A percentile compares a stretch with the other conserved stretches of the same genome.
phyloP scores from a whole-genome alignment of 2,113 vertebrate genomes.

The Cheilinus undulatus region DNA sequence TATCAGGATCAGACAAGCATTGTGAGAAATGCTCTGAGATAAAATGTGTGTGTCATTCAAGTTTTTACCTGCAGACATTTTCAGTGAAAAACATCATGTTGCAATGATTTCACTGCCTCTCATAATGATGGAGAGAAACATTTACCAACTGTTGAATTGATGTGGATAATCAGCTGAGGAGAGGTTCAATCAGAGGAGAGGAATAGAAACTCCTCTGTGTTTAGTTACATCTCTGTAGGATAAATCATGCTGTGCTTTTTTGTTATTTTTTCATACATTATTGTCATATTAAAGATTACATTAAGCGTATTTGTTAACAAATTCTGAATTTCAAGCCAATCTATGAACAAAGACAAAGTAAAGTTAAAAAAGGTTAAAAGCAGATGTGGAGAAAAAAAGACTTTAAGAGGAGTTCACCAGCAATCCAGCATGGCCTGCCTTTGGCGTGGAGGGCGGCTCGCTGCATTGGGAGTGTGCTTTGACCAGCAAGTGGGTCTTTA shows the following conservation, averaged over 20 bases:
- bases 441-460: too few species aligned
- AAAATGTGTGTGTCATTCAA: background rate
- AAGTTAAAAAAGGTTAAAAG: too few species aligned
- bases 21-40: background rate
- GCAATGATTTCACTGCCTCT: background rate
- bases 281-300: too few species aligned
- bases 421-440: too few species aligned
- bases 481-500: too few species aligned
- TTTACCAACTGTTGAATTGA: background rate
- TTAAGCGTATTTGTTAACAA: too few species aligned
- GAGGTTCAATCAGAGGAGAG: background rate
- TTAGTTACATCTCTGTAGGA: background rate
- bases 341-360: too few species aligned
- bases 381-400: background rate
- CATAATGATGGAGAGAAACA: background rate
- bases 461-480: too few species aligned
- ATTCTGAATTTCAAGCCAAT: too few species aligned
- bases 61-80: slow-evolving; percentile 9
- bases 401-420: too few species aligned
- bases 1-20: background rate
- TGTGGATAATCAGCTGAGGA: background rate
- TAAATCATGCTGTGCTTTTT: background rate
- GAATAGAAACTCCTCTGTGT: too few species aligned
- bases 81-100: background rate
- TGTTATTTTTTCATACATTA: background rate